Evolutionary conservation across 1,140 invertebrate species (phyloP), one percentile per base, ranked within the genome.

Genomic region (Nebria ingens): DNA sequence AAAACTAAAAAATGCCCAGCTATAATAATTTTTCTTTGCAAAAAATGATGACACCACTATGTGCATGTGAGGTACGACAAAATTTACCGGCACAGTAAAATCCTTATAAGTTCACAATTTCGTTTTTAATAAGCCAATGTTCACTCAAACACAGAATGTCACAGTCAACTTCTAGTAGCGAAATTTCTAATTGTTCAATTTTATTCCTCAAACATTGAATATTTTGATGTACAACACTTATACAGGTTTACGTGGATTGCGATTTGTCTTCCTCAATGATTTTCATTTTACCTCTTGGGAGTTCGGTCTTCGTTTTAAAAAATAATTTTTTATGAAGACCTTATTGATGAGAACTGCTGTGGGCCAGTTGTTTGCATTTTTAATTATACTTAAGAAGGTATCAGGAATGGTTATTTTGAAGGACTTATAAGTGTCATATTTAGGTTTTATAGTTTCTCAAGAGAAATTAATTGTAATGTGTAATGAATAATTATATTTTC

Each of bases 151-250:
- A 34, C 6, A 34, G 6, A 34, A 34, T n/a, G n/a, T 34, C 25
- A 34, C 25, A 34, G 25, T 9, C 6, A 34, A 9, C n/a, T n/a
- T 34, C 25, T 34, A 9, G 6, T n/a, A 34, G 25, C 6, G n/a
- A 34, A 34, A 6, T 9, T 34, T 34, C 25, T 34, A 34, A 34
- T 9, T 9, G 25, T 34, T 34, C 25, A 34, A 34, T 34, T 34
- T 34, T 34, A n/a, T 34, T 34, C n/a, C 25, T 34, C 25, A 34
- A 6, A 34, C 25, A 34, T n/a, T 34, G 25, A 34, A 34, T 34
- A 34, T 34, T 34, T 34, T 34, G 25, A n/a, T 34, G 25, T 34
- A 50, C 25, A 58, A n/a, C n/a, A n/a, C n/a, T n/a, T n/a, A n/a
- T n/a, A n/a, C n/a, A n/a, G n/a, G n/a, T n/a, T n/a, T 13, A 22